Evolutionary conservation across 1,140 invertebrate genomes (phyloP).

Genomic region (Saccostrea glomerata): DNA sequence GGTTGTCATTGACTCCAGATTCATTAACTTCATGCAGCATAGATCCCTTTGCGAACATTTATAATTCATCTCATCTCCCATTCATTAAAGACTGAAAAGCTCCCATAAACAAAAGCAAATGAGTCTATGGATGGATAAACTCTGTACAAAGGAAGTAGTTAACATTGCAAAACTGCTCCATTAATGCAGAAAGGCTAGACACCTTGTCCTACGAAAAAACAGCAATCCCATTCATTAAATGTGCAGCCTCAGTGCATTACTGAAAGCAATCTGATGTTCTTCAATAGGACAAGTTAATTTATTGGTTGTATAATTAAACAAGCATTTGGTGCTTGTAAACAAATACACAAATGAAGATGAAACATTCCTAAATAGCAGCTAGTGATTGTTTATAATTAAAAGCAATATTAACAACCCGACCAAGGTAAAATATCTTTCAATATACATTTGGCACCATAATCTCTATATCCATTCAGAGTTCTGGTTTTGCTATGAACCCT

Average conservation of each 20-base stretch:
- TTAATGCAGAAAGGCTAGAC: constrained; percentile 15
- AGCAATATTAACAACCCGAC: too few species aligned
- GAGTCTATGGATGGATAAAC: constrained; percentile 27
- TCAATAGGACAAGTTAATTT: background rate
- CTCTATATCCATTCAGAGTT: too few species aligned
- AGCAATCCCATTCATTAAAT: constrained; percentile 14
- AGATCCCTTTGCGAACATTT: background rate
- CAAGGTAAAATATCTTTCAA: too few species aligned
- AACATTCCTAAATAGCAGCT: too few species aligned
- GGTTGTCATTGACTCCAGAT: background rate
- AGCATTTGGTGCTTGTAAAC: background rate
- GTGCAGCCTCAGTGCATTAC: background rate
- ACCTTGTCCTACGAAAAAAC: background rate
- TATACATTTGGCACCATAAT: too few species aligned
- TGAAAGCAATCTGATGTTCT: background rate
- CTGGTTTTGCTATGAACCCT: too few species aligned
- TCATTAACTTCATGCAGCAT: background rate
- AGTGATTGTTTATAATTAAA: too few species aligned
- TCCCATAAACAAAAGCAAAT: constrained; percentile 3
- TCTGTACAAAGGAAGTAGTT: constrained; percentile 22
- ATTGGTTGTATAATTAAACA: background rate
- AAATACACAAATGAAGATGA: too few species aligned
- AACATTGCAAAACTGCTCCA: constrained; percentile 33
- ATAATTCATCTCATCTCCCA: constrained; percentile 34
- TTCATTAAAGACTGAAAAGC: constrained; percentile 21